Evolutionary conservation across 1,140 invertebrate species (phyloP), one percentile per base, ranked within the genome.

Genomic region (Solenopsis invicta): DNA sequence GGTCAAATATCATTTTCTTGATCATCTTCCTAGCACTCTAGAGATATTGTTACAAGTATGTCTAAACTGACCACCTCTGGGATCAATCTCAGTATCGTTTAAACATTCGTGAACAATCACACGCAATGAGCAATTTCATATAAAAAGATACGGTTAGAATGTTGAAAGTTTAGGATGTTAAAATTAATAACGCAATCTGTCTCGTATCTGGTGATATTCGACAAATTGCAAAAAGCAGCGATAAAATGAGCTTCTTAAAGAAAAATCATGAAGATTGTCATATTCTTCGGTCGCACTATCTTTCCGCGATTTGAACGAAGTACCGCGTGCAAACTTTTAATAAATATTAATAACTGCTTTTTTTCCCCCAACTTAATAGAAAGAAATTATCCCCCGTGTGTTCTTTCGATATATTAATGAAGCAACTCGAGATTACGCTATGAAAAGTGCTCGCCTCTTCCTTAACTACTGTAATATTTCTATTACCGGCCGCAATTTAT

Each of bases 41-140:
- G 21, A 61, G 24, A 52, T 66, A 12, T 50, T 45, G n/a, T n/a
- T n/a, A n/a, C n/a, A n/a, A n/a, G n/a, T n/a, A 13, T 62, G 24
- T 48, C 62, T 48, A 29, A 64, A 87, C 66, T 67, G 41, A 54
- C 4, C 41, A n/a, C 64, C 21, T 29, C 13, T 24, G 48, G 62
- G 52, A 18, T 69, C 9, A 50, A 41, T 50, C 56, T 37, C 8
- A 13, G 21, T 59, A 56, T 61, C 34, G 12, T 56, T 37, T 48
- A 16, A 48, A 18, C 2, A 76, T 10, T 76, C 34, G 54, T 59
- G 61, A 50, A 85, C 67, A 82, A 89, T 86, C 67, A n/a, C 61
- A 66, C n/a, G 72, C 50, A 75, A 87, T 89, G 87, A 87, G 54
- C 69, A 89, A 56, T 50, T 24, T 78, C 67, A 88, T 67, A 80